These are phyloP conservation scores for Anhinga anhinga DNA, from an alignment of 2,113 vertebrate genomes.

Conservation along the genomic window DNA sequence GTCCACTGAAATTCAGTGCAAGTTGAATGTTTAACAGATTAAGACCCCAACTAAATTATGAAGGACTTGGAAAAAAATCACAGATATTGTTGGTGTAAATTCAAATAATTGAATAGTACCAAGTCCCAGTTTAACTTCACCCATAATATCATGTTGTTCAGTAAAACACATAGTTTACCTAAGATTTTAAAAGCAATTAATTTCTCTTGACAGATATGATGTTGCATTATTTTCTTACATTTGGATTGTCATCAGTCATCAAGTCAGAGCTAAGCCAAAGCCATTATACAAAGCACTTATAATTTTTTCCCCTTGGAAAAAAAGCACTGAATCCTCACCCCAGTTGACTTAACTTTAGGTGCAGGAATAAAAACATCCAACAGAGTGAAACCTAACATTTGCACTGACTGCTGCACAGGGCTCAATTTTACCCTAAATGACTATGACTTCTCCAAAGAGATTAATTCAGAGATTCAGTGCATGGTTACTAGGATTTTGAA, in stretches of 20 bases:
- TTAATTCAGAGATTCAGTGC: neutral
- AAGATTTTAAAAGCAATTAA: conserved; percentile 3
- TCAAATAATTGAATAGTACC: neutral
- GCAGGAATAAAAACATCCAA: neutral
- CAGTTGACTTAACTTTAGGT: neutral
- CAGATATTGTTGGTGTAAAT: neutral
- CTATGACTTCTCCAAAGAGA: neutral
- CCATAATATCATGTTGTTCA: neutral
- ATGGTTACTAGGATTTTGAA: neutral
- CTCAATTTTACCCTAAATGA: neutral
- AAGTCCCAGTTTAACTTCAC: neutral
- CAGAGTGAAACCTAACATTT: neutral
- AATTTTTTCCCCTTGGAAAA: neutral
- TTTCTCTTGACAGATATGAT: neutral
- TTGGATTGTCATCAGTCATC: conserved; percentile 28
- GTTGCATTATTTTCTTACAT: conserved; percentile 22
- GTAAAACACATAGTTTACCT: conserved; percentile 6
- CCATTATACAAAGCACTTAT: neutral
- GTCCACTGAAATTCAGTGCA: neutral
- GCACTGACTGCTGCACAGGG: neutral
- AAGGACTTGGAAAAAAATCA: neutral
- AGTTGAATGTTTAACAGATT: neutral
- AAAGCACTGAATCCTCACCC: neutral
- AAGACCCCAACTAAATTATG: neutral
- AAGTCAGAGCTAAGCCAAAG: neutral